Conservation (phyloP, 2,888 invertebrate genomes). For the Saturnia pavonia region DNA sequence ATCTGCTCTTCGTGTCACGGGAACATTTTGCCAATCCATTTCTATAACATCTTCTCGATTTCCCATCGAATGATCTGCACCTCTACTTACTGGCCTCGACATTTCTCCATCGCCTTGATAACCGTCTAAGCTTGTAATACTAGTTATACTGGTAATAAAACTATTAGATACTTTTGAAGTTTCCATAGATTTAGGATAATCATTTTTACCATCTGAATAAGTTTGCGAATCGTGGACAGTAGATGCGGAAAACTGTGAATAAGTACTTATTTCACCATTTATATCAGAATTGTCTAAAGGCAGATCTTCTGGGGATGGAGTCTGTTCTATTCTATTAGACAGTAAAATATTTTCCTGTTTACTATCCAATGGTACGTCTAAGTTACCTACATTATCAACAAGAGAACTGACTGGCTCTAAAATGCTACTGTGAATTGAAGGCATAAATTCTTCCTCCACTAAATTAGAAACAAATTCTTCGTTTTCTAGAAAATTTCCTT, state of each 20-base stretch:
- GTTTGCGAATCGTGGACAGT: constrained; percentile 80
- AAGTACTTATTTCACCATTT: constrained; percentile 81
- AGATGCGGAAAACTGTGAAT: constrained; percentile 76
- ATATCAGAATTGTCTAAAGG: constrained; percentile 89
- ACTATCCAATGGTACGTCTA: constrained; percentile 79
- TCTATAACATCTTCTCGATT: constrained; percentile 77
- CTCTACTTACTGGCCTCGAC: constrained; percentile 92
- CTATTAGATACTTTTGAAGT: constrained; percentile 87
- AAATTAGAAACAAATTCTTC: constrained; percentile 58
- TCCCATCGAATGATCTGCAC: constrained; percentile 87
- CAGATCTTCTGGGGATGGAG: constrained; percentile 92
- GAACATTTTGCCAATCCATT: constrained; percentile 83
- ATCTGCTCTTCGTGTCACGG: constrained; percentile 86
- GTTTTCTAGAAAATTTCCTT: constrained; percentile 39
- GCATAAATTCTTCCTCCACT: constrained; percentile 83
- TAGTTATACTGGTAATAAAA: constrained; percentile 94
- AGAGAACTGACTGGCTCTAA: constrained; percentile 82
- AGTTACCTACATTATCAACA: constrained; percentile 77
- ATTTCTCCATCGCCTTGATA: constrained; percentile 96
- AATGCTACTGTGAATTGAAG: constrained; percentile 82
- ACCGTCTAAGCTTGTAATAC: constrained; percentile 95
- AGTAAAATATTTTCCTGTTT: constrained; percentile 67
- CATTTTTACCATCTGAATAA: constrained; percentile 81
- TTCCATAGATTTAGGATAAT: constrained; percentile 82
- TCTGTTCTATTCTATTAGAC: constrained; percentile 85